Evolutionary conservation across 2,797 vertebrate genomes (phyloP).

Genomic region (Remorina albescens): DNA sequence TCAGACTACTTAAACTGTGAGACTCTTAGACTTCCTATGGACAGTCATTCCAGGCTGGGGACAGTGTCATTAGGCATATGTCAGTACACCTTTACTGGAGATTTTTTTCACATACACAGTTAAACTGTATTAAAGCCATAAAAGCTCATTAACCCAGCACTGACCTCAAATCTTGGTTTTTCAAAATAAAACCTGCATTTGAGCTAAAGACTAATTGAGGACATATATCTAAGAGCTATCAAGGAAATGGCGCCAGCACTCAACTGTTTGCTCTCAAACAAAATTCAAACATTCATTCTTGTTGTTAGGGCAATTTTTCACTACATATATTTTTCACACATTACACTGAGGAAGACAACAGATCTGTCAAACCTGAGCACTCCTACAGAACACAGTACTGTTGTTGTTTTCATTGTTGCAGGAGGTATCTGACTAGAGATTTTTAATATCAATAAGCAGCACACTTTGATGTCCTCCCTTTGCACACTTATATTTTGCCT

Average conservation of each 20-base stretch:
- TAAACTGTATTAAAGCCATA: neutral
- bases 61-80: too few species aligned
- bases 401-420: neutral
- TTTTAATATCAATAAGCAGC: slow-evolving; percentile 27
- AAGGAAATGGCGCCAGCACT: neutral
- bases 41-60: neutral
- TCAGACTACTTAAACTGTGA: neutral
- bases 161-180: neutral
- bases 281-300: neutral
- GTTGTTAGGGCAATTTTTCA: neutral
- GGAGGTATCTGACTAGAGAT: slow-evolving; percentile 8
- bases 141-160: neutral
- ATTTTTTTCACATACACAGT: neutral
- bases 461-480: slow-evolving; percentile 12
- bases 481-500: slow-evolving; percentile 17
- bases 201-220: neutral
- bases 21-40: neutral
- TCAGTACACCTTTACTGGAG: slow-evolving; percentile 1
- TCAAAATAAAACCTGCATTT: neutral
- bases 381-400: neutral
- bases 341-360: neutral
- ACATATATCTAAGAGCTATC: neutral
- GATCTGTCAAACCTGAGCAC: neutral
- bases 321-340: slow-evolving; percentile 20
- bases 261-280: neutral